Percentiles rank a stretch among this genome's conserved stretches.
These are phyloP conservation scores for Clytia hemisphaerica DNA, from an alignment of 30 jellyfish, hydroid and myxozoan genomes.

Conservation along the genomic window DNA sequence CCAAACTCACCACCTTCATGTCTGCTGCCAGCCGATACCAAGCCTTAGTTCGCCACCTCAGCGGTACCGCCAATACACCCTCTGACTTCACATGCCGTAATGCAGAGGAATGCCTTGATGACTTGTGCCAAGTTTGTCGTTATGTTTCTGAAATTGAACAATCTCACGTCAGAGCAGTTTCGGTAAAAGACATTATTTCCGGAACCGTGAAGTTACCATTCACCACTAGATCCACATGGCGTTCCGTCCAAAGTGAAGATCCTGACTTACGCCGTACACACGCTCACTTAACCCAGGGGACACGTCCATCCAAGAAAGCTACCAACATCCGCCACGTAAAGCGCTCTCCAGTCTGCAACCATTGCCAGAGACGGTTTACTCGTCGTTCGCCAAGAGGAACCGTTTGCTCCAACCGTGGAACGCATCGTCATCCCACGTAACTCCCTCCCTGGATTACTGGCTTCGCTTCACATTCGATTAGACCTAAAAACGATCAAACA, in stretches of 20 bases:
- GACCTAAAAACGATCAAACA: too few relatives aligned
- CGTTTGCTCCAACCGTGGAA: too few relatives aligned
- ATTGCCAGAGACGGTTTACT: too few relatives aligned
- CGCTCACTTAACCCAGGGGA: not conserved
- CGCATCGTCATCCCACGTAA: too few relatives aligned
- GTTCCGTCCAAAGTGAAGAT: not conserved
- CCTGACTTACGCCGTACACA: not conserved
- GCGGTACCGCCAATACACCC: not conserved
- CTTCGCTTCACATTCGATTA: not conserved
- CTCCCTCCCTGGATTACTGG: too few relatives aligned
- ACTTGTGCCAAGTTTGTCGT: not conserved
- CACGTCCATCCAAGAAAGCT: not conserved
- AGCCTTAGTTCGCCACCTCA: not conserved
- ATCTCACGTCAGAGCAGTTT: not conserved
- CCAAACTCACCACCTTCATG: slow-evolving; percentile 30
- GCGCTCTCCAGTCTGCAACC: too few relatives aligned
- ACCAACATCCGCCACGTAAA: not conserved
- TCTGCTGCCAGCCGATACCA: slow-evolving; percentile 34
- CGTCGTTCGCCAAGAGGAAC: too few relatives aligned
- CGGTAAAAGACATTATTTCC: not conserved
- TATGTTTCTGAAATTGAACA: not conserved
- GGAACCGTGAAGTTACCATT: not conserved
- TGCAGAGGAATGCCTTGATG: not conserved
- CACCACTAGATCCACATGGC: not conserved
- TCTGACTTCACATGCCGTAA: not conserved